These are phyloP conservation scores for Apodemus speciosus DNA, from an alignment of 2,113 vertebrate species.

Conservation along the genomic window DNA sequence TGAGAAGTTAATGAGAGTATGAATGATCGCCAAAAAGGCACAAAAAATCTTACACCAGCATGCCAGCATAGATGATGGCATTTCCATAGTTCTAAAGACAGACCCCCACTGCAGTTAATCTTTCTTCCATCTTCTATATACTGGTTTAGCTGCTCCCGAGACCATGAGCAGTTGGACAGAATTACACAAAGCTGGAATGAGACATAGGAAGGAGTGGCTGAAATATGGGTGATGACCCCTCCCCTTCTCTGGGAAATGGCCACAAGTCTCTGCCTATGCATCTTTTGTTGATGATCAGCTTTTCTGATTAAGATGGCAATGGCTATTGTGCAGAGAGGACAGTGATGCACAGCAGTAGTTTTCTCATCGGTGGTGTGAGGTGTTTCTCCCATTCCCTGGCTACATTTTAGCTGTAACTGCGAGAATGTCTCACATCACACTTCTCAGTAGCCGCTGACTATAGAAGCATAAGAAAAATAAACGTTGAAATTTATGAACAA, in stretches of 20 bases:
- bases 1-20: not conserved
- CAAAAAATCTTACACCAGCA: not conserved
- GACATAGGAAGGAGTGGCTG: not conserved
- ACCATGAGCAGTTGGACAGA: not conserved
- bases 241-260: not conserved
- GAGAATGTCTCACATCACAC: not conserved
- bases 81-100: not conserved
- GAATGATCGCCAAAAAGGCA: not conserved
- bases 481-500: conserved; percentile 5
- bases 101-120: not conserved
- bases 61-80: not conserved
- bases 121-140: not conserved
- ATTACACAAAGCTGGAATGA: not conserved
- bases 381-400: not conserved
- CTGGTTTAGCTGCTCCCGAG: not conserved
- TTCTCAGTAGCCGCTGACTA: not conserved
- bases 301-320: not conserved
- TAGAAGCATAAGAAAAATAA: not conserved
- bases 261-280: not conserved
- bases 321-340: not conserved
- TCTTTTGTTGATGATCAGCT: not conserved
- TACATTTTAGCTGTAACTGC: not conserved
- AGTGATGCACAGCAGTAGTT: not conserved
- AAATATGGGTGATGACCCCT: not conserved
- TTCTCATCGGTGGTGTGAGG: not conserved